These are phyloP conservation scores for Pseudeuparius sepicola DNA, from an alignment of 2,888 invertebrate species.

Conservation along the genomic window DNA sequence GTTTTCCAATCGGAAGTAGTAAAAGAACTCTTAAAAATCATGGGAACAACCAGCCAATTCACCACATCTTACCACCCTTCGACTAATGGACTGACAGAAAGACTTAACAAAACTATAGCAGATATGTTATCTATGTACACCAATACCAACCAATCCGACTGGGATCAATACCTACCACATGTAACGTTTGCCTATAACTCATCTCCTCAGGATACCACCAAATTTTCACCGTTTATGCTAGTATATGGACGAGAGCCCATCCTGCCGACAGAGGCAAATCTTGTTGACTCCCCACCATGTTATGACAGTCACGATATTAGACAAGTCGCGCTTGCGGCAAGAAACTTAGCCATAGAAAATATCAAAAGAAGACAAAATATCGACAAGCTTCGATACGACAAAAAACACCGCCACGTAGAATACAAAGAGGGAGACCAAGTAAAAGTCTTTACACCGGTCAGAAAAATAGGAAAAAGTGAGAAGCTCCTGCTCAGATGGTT, in stretches of 20 bases:
- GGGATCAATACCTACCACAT: conserved; percentile 12
- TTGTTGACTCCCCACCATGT: no score
- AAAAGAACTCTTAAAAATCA: conserved; percentile 19
- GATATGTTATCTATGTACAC: conserved; percentile 20
- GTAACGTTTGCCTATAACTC: conserved; percentile 26
- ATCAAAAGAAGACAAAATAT: conserved; percentile 16
- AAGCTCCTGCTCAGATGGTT: conserved; percentile 24
- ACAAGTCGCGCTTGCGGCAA: conserved; percentile 8
- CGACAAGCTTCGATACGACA: conserved; percentile 24
- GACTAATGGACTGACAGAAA: conserved; percentile 22
- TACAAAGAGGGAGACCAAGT: conserved; percentile 21
- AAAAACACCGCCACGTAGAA: conserved; percentile 21
- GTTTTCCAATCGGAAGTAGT: conserved; percentile 20
- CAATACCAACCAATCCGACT: conserved; percentile 16
- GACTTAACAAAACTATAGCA: conserved; percentile 23
- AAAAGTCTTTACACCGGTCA: conserved; percentile 23
- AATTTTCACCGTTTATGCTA: conserved; percentile 18
- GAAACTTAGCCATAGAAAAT: conserved; percentile 18
- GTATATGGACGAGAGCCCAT: conserved; percentile 22
- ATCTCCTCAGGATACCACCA: conserved; percentile 22
- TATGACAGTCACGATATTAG: no score
- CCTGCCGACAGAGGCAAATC: conserved; percentile 21
- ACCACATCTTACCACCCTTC: conserved; percentile 17
- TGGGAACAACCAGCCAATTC: conserved; percentile 19
- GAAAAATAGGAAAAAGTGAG: conserved; percentile 23